These are phyloP conservation scores for Oreonectes daqikongensis DNA, from an alignment of 2,797 vertebrate genomes.

Conservation along the genomic window DNA sequence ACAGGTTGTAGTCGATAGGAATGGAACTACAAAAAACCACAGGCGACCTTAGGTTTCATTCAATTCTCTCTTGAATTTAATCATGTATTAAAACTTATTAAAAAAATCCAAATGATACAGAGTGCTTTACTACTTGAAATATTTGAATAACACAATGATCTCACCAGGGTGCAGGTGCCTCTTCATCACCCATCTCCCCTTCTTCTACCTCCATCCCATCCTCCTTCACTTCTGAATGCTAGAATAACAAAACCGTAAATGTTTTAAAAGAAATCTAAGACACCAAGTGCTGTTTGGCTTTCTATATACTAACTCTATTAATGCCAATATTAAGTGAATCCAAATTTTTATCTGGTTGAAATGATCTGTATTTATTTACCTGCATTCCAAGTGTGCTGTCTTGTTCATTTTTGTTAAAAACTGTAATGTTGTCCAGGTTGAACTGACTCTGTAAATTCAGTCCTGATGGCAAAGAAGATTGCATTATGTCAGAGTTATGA, in stretches of 20 bases:
- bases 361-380: conserved; percentile 71
- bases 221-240: conserved; percentile 91
- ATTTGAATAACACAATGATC: background rate
- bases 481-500: background rate
- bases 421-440: conserved; percentile 96
- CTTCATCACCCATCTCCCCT: conserved; percentile 98
- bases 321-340: background rate
- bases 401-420: conserved; percentile 97
- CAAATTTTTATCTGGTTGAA: background rate
- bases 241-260: conserved; percentile 27
- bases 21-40: conserved; percentile 82
- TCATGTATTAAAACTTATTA: no score
- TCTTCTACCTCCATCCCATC: conserved; percentile 97
- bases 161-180: conserved; percentile 90
- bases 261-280: background rate
- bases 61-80: no score
- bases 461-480: conserved; percentile 77
- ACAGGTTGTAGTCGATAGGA: conserved; percentile 98
- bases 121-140: no score
- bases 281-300: background rate
- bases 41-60: no score
- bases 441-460: conserved; percentile 98
- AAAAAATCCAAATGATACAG: no score
- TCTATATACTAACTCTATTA: no score
- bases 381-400: conserved; percentile 96